phyloP scores from a whole-genome alignment of 2,888 invertebrate genomes.

The Euplexia lucipara region DNA sequence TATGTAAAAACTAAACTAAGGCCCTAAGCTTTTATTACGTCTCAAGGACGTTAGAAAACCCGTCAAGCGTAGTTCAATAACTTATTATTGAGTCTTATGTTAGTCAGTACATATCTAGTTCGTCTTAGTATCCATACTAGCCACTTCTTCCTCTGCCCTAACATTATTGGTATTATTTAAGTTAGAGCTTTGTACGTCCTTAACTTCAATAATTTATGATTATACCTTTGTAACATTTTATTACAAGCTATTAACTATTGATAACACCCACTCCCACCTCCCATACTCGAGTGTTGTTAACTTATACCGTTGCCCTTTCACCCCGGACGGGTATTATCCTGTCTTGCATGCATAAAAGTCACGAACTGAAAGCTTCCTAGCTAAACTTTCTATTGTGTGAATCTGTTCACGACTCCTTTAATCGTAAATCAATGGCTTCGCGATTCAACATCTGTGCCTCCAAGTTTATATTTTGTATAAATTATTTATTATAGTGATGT shows the following conservation, averaged over 20 bases:
- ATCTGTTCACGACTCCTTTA: conserved; percentile 69
- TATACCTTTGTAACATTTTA: conserved; percentile 4
- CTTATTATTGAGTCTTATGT: no score
- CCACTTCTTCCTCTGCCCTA: no score
- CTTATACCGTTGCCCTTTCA: conserved; percentile 65
- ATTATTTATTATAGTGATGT: conserved; percentile 40
- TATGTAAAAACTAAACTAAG: no score
- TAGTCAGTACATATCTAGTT: no score
- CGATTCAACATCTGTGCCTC: conserved; percentile 17
- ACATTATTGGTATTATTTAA: no score
- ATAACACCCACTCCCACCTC: conserved; percentile 5
- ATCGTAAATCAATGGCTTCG: conserved; percentile 59
- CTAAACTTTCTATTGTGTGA: conserved; percentile 73
- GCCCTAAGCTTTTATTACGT: no score
- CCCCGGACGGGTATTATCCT: conserved; percentile 64
- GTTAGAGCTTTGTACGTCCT: no score
- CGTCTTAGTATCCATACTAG: no score
- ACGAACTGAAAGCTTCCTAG: conserved; percentile 70
- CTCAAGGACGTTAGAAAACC: no score
- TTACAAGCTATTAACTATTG: conserved; percentile 8
- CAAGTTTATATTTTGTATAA: conserved; percentile 12
- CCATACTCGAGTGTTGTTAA: conserved; percentile 18
- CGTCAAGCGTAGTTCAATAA: no score
- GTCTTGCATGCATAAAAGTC: conserved; percentile 70
- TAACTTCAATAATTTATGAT: no score